Conservation (phyloP, 64 coral and sea anemone species). For the Stichodactyla mertensii region DNA sequence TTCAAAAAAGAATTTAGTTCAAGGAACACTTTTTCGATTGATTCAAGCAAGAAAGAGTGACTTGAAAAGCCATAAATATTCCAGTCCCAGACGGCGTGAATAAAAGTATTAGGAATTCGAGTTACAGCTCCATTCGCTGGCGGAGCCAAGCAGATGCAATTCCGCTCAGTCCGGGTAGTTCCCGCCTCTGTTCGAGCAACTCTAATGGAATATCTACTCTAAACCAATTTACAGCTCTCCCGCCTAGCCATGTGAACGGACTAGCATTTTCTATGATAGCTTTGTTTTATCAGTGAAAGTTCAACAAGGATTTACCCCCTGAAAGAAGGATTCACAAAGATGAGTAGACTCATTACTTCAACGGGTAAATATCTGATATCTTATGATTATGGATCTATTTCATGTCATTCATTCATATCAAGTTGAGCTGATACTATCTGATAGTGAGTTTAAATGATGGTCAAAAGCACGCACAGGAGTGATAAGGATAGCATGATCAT, state of each 20-base stretch:
- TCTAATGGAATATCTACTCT: background rate
- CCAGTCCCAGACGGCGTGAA: background rate
- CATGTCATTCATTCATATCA: background rate
- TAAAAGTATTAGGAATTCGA: background rate
- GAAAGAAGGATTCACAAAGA: background rate
- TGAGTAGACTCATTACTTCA: constrained; percentile 16
- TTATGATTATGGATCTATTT: background rate
- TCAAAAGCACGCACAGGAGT: background rate
- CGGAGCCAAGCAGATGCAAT: background rate
- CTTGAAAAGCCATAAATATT: too few species aligned
- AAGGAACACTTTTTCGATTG: background rate
- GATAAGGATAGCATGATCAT: background rate
- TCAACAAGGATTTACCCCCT: constrained; percentile 15
- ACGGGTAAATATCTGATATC: background rate
- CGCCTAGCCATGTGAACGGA: constrained; percentile 2
- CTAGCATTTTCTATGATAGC: background rate
- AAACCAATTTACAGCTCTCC: constrained; percentile 23
- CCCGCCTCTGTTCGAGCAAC: background rate
- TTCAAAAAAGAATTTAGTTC: too few species aligned
- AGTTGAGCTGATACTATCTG: background rate
- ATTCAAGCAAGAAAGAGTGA: background rate
- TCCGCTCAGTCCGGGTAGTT: background rate
- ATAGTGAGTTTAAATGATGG: background rate
- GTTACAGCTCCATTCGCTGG: background rate
- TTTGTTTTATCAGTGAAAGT: constrained; percentile 4